Percentiles rank a stretch among this genome's conserved stretches.
Conservation (phyloP, 2,888 invertebrate genomes). For the Limnephilus lunatus region DNA sequence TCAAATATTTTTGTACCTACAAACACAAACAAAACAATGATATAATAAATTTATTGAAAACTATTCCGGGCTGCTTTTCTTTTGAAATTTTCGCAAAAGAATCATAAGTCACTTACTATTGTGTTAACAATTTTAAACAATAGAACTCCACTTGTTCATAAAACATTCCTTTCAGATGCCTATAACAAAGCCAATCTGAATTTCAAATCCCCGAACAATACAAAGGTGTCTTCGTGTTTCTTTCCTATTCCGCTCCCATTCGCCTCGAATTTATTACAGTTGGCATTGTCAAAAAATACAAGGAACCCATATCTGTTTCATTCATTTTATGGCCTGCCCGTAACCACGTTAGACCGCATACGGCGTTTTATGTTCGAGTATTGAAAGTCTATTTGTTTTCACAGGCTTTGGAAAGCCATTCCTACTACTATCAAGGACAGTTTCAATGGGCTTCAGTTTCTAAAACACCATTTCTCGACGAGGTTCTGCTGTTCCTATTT, state of each 20-base stretch:
- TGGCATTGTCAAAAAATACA: constrained; percentile 43
- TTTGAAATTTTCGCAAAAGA: background rate
- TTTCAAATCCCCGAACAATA: constrained; percentile 34
- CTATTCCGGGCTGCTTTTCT: background rate
- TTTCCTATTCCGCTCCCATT: constrained; percentile 20
- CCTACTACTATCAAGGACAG: constrained; percentile 8
- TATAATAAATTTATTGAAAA: background rate
- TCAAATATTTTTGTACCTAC: background rate
- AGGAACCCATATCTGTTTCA: constrained; percentile 42
- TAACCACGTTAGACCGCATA: constrained; percentile 27
- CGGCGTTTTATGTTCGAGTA: constrained; percentile 29
- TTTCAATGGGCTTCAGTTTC: constrained; percentile 5
- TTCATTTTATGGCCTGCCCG: constrained; percentile 35
- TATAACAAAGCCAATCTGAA: constrained; percentile 32
- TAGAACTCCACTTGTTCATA: constrained; percentile 11
- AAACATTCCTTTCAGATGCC: constrained; percentile 21
- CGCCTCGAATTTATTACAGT: constrained; percentile 32
- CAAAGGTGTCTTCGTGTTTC: constrained; percentile 47
- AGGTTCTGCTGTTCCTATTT: background rate
- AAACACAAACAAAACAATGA: background rate
- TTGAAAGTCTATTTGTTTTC: constrained; percentile 42
- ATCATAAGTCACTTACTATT: background rate
- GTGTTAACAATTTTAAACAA: constrained; percentile 36
- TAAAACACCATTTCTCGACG: background rate
- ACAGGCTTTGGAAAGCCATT: constrained; percentile 23